A percentile compares a stretch with the other conserved stretches of the same genome.
Conservation (phyloP, 1,140 invertebrate genomes). For the Holotrichia oblita region DNA sequence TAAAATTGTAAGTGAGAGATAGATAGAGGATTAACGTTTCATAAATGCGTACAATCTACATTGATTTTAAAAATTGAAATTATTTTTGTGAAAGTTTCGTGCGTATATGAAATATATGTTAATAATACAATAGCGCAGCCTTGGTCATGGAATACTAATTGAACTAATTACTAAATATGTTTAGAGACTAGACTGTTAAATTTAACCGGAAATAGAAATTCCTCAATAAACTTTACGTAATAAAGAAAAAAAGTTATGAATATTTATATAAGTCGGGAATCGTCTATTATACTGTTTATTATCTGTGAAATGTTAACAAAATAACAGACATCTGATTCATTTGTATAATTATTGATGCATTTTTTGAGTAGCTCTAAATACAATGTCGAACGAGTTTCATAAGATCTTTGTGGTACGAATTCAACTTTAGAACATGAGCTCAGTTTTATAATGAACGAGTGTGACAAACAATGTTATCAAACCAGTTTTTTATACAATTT, state of each 20-base stretch:
- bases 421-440: too few species aligned
- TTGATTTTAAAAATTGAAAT: too few species aligned
- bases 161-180: not conserved
- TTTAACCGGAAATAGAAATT: not conserved
- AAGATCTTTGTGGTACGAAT: too few species aligned
- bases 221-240: not conserved
- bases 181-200: not conserved
- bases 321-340: not conserved
- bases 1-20: too few species aligned
- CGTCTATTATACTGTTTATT: not conserved
- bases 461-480: too few species aligned
- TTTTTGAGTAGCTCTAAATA: not conserved
- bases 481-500: too few species aligned
- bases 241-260: not conserved
- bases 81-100: too few species aligned
- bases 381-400: not conserved
- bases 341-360: not conserved
- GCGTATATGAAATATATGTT: too few species aligned
- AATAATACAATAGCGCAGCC: not conserved
- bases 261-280: not conserved
- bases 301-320: not conserved
- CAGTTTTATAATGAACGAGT: too few species aligned
- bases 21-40: too few species aligned
- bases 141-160: constrained; percentile 3
- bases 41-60: too few species aligned